Evolutionary conservation across 1,140 invertebrate species (phyloP).

Genomic region (Chymomyza costata): DNA sequence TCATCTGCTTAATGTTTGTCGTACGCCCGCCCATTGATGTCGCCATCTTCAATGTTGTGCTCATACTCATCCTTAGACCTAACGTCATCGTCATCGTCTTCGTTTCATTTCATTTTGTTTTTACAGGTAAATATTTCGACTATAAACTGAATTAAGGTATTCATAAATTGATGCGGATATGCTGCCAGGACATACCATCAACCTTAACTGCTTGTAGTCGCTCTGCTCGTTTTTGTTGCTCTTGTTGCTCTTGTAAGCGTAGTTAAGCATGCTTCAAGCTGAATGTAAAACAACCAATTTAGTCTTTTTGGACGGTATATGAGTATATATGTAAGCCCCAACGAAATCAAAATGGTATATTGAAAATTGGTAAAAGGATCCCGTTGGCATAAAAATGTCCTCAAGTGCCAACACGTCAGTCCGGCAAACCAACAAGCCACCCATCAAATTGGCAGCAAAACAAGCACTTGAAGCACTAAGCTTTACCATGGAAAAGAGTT

Average conservation of each 20-base stretch:
- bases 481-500: too few species aligned
- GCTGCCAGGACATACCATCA: too few species aligned
- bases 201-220: constrained; percentile 1
- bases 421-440: too few species aligned
- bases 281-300: constrained; percentile 43
- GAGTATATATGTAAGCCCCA: constrained; percentile 25
- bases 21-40: constrained; percentile 16
- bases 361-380: constrained; percentile 63
- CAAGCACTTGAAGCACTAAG: constrained; percentile 23
- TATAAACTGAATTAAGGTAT: constrained; percentile 69
- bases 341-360: constrained; percentile 50
- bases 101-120: constrained; percentile 44
- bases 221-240: constrained; percentile 8
- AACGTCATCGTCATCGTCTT: constrained; percentile 12
- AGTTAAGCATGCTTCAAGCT: neutral
- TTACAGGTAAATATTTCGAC: constrained; percentile 65
- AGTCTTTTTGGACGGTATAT: constrained; percentile 39
- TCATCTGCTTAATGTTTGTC: constrained; percentile 53
- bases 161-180: constrained; percentile 51
- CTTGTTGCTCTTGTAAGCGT: constrained; percentile 22
- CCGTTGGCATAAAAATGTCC: constrained; percentile 60
- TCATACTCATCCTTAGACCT: constrained; percentile 3
- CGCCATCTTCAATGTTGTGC: constrained; percentile 26
- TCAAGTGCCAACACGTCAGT: constrained; percentile 19
- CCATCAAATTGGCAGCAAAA: constrained; percentile 58